phyloP scores from a whole-genome alignment of 2,888 invertebrate species.

The Ernsta delagoae region DNA sequence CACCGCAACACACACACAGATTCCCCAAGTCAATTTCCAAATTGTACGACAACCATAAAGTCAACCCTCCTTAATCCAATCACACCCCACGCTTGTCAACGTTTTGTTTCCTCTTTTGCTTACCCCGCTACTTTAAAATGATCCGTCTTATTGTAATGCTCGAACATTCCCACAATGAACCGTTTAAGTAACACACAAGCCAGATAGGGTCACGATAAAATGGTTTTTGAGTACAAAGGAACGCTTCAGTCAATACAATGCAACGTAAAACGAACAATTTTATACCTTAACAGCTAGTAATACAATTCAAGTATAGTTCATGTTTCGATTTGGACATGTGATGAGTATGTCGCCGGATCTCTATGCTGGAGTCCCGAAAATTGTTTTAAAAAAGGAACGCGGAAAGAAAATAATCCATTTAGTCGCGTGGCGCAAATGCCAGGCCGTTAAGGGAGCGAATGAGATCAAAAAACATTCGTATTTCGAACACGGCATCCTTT shows the following conservation, averaged over 20 bases:
- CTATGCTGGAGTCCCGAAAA: constrained; percentile 48
- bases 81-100: constrained; percentile 82
- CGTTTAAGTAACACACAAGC: constrained; percentile 34
- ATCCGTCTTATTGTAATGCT: constrained; percentile 48
- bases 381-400: constrained; percentile 70
- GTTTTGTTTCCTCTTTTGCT: constrained; percentile 78
- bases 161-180: constrained; percentile 25
- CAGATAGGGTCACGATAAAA: constrained; percentile 52
- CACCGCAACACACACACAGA: constrained; percentile 75
- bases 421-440: constrained; percentile 78
- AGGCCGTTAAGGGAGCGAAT: constrained; percentile 75
- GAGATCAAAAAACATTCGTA: constrained; percentile 78
- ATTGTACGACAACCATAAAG: constrained; percentile 80
- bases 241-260: constrained; percentile 52
- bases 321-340: constrained; percentile 23
- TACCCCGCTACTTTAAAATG: constrained; percentile 56
- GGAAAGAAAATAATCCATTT: constrained; percentile 84
- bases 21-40: constrained; percentile 82
- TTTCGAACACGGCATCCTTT: constrained; percentile 74
- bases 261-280: constrained; percentile 38
- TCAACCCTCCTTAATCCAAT: constrained; percentile 83
- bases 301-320: constrained; percentile 6
- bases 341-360: constrained; percentile 32
- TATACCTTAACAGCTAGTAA: neutral
- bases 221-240: constrained; percentile 51